These are phyloP conservation scores for Harmothoe impar DNA, from an alignment of 2,888 invertebrate genomes.

Conservation along the genomic window DNA sequence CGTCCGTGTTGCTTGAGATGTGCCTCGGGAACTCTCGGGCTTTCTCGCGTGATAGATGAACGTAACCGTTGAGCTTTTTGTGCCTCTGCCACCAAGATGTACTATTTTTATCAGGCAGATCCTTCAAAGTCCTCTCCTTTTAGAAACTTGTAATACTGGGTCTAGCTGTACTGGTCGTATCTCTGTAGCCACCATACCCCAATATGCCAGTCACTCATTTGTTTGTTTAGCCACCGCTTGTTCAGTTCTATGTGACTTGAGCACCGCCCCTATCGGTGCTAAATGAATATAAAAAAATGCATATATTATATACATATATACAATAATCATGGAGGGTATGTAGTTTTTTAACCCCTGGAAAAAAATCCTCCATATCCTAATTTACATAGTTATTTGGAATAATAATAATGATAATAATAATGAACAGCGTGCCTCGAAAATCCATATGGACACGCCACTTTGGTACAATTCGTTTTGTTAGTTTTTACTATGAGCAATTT, in stretches of 20 bases:
- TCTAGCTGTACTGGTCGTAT: background rate
- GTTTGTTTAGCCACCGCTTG: slow-evolving; percentile 50
- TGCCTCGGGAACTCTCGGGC: slow-evolving; percentile 29
- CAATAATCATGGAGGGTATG: slow-evolving; percentile 34
- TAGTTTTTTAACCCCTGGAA: slow-evolving; percentile 47
- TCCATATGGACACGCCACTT: background rate
- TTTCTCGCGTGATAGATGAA: slow-evolving; percentile 56
- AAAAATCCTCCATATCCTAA: background rate
- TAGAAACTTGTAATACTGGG: slow-evolving; percentile 49
- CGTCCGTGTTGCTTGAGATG: slow-evolving; percentile 50
- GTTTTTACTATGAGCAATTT: slow-evolving; percentile 11
- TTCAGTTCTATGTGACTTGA: slow-evolving; percentile 38
- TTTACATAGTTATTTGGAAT: slow-evolving; percentile 15
- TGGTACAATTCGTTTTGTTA: background rate
- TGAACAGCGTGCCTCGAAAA: slow-evolving; percentile 1
- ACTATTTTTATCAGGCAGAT: slow-evolving; percentile 63
- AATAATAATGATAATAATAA: background rate
- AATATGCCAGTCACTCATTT: slow-evolving; percentile 37
- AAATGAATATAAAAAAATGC: background rate
- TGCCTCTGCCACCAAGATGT: slow-evolving; percentile 60
- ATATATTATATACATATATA: slow-evolving; percentile 46
- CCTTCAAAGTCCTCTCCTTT: slow-evolving; percentile 32
- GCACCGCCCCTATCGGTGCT: slow-evolving; percentile 36
- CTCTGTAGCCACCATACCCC: background rate
- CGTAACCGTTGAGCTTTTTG: slow-evolving; percentile 59